Evolutionary conservation across 35 echinoderm and acorn worm species (phyloP), one percentile per base, ranked within the genome.

Genomic region (Amphiura filiformis): DNA sequence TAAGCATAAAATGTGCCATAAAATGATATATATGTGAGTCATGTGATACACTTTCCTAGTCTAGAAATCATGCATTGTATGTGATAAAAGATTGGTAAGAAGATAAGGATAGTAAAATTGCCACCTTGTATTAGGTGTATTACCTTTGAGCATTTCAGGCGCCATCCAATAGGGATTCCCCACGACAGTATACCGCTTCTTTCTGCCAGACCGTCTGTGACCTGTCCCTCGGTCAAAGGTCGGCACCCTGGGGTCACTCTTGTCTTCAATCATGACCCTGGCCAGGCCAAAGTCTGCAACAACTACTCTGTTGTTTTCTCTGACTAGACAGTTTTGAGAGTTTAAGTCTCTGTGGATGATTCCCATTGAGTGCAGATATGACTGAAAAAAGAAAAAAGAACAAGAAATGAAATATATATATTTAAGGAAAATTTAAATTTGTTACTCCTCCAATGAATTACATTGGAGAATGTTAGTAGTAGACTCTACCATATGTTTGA

Each of bases 221-320:
- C 38, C 56, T 26, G 32, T 34, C 33, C 36, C 75, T 5, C 91
- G 56, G 44, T 85, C 83, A 44, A 93, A 35, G 35, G 38, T 17
- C 37, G 84, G 90, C 38, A 92, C 32, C 38, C 92, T 89, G 15
- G 92, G 92, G 75, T 93, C 87, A 35, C 81, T 93, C 82, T 89
- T 34, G 37, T 98, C 95, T 33, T 94, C 92, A 13, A 97, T 87
- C 38, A 93, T 92, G 38, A 98, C 87, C 78, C 95, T 91, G 13
- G 95, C 95, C 32, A 98, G 83, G 34, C 95, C 95, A 94, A 98
- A 98, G 75, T 98, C 95, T 38, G 95, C 95, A 18, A 98, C 95
- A 0, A 98, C 95, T 28, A 98, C 95, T 12, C 86, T 65, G n/a
- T 86, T 86, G 77, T 98, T 88, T 86, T 91, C 91, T 86, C 91